phyloP scores from a whole-genome alignment of 2,888 invertebrate genomes.

The Xylocampa areola region DNA sequence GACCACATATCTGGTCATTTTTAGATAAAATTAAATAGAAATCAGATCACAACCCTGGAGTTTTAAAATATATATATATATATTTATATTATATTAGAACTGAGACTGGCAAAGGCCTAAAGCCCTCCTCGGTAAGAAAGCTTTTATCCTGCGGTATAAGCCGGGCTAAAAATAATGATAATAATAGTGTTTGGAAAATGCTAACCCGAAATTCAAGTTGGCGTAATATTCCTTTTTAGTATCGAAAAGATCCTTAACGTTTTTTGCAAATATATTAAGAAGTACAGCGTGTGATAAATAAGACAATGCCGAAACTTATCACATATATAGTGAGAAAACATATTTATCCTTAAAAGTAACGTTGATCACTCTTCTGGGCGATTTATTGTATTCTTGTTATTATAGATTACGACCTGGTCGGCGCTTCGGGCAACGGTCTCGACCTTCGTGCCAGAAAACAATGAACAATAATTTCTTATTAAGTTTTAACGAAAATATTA shows the following conservation, averaged over 20 bases:
- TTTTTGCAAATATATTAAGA: slow-evolving; percentile 14
- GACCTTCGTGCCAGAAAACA: slow-evolving; percentile 16
- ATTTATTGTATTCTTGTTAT: slow-evolving; percentile 8
- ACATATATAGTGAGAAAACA: slow-evolving; percentile 11
- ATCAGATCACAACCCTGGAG: too few species aligned
- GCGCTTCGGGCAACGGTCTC: slow-evolving; percentile 11
- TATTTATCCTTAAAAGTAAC: slow-evolving; percentile 11
- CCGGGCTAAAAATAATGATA: too few species aligned
- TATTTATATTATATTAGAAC: too few species aligned
- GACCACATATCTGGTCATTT: too few species aligned
- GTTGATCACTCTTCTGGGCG: slow-evolving; percentile 4
- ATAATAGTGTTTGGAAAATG: too few species aligned
- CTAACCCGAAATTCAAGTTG: too few species aligned
- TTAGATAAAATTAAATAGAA: too few species aligned
- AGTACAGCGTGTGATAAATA: slow-evolving; percentile 30
- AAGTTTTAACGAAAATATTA: slow-evolving; percentile 18
- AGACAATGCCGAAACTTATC: slow-evolving; percentile 11
- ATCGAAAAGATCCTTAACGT: slow-evolving; percentile 14
- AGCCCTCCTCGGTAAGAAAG: too few species aligned
- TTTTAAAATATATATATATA: too few species aligned
- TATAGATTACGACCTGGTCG: slow-evolving; percentile 29
- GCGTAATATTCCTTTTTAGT: too few species aligned
- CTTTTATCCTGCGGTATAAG: too few species aligned
- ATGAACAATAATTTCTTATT: slow-evolving; percentile 18
- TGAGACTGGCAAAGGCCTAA: too few species aligned